These are phyloP conservation scores for Drosophila flavopinicola DNA, from an alignment of 2,888 invertebrate genomes.

Conservation along the genomic window DNA sequence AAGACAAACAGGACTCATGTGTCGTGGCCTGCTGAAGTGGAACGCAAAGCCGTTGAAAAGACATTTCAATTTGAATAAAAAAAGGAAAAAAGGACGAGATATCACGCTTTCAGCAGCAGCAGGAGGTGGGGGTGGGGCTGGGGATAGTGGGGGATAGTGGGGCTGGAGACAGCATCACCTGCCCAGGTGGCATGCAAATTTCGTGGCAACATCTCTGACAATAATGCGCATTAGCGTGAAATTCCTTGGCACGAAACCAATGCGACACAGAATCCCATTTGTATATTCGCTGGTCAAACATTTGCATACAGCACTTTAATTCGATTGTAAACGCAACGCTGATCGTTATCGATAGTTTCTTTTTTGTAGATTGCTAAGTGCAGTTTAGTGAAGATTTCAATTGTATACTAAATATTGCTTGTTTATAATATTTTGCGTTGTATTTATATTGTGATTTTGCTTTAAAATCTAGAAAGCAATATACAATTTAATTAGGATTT, in stretches of 20 bases:
- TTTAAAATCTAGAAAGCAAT: too few species aligned
- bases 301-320: conserved; percentile 34
- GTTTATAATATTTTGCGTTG: too few species aligned
- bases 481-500: too few species aligned
- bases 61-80: conserved; percentile 76
- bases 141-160: too few species aligned
- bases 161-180: conserved; percentile 16
- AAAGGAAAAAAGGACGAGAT: not conserved
- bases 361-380: not conserved
- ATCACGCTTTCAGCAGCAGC: not conserved
- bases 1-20: conserved; percentile 79
- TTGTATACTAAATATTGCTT: too few species aligned
- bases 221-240: conserved; percentile 76
- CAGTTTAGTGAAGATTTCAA: not conserved
- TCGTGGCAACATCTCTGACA: conserved; percentile 44
- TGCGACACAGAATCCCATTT: conserved; percentile 33
- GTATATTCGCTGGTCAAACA: conserved; percentile 38
- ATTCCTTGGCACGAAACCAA: conserved; percentile 57
- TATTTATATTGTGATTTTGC: too few species aligned
- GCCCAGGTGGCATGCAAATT: conserved; percentile 67
- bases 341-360: conserved; percentile 33
- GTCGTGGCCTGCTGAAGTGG: conserved; percentile 76
- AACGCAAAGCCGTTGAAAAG: conserved; percentile 78
- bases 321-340: conserved; percentile 25
- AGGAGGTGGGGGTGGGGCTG: too few species aligned